A percentile compares a stretch with the other conserved stretches of the same genome.
Conservation (phyloP, 2,113 vertebrate genomes). For the Pelusios castaneus region DNA sequence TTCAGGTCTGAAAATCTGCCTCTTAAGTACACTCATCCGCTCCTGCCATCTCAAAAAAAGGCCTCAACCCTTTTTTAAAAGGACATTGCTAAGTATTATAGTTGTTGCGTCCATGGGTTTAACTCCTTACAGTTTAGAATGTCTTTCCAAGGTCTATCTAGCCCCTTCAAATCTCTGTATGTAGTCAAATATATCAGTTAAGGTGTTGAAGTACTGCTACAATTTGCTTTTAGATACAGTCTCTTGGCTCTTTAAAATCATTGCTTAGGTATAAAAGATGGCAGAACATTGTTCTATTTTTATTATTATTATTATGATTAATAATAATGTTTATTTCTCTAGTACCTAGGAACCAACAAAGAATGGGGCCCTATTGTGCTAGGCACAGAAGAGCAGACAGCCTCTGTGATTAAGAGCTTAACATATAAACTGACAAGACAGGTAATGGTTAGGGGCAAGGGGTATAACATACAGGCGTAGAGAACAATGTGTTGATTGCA, state of each 20-base stretch:
- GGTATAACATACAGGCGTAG: neutral
- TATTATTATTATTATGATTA: too few relatives aligned
- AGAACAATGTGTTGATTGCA: neutral
- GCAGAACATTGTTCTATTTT: neutral
- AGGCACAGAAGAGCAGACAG: neutral
- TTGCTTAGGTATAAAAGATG: neutral
- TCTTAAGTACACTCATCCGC: neutral
- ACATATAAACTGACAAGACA: neutral
- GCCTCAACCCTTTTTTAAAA: neutral
- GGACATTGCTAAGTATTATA: neutral
- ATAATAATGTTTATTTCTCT: neutral
- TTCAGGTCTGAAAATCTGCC: neutral
- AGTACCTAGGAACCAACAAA: neutral
- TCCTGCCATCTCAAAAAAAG: neutral
- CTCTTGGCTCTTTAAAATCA: neutral
- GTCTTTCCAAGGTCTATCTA: neutral
- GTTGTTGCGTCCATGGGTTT: neutral
- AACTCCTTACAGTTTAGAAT: neutral
- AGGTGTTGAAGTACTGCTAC: neutral
- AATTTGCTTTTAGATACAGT: neutral
- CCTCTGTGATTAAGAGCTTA: neutral
- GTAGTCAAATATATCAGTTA: neutral
- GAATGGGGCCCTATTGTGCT: neutral
- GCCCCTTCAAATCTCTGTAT: neutral
- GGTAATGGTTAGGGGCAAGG: neutral